Base-by-base conservation (phyloP, 2,888 invertebrate species). In the Apocheima hispidaria region DNA sequence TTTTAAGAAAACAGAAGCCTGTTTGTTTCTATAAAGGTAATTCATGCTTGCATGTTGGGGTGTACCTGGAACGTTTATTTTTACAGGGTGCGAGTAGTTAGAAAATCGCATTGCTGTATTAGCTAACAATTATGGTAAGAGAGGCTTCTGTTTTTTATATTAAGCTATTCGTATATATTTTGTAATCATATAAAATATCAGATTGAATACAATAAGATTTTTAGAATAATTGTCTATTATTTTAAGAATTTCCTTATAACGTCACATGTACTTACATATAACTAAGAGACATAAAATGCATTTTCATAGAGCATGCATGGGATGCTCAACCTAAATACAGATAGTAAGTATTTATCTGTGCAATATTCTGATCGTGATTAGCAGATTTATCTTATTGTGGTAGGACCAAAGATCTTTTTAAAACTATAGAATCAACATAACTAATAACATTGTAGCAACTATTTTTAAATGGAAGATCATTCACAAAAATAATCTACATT, bases 91-190 rank as follows among this genome's bases (percentile, higher is more conserved):
- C 86, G 89, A 66, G 79, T 90, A 82, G 81, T 88, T 86, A 89
- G 85, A 85, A 90, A 91, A 83, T 89, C 88, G 40, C 86, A 87
- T 87, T 90, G 88, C 88, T 83, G 88, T 87, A 87, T 90, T 80
- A 74, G 81, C 73, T 89, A 87, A 85, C 72, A 60, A 26, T 21
- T 38, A 65, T 84, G 88, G 86, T 87, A 86, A 85, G 82, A 70
- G 65, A 78, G 88, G 88, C 87, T 89, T 88, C 87, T 88, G 88
- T 87, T 88, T 87, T 85, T 78, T 59, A 61, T 60, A 57, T 58
- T 53, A 66, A 63, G 63, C 52, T 75, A 63, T 73, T 66, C 68
- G 67, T 72, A 65, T 53, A 59, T 65, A 68, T 64, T 72, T 69
- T 65, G 51, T 70, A 69, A 72, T 66, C 60, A 53, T 57, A 53